Base-by-base conservation (phyloP, 2,797 vertebrate genomes). In the Tachyglossus aculeatus region DNA sequence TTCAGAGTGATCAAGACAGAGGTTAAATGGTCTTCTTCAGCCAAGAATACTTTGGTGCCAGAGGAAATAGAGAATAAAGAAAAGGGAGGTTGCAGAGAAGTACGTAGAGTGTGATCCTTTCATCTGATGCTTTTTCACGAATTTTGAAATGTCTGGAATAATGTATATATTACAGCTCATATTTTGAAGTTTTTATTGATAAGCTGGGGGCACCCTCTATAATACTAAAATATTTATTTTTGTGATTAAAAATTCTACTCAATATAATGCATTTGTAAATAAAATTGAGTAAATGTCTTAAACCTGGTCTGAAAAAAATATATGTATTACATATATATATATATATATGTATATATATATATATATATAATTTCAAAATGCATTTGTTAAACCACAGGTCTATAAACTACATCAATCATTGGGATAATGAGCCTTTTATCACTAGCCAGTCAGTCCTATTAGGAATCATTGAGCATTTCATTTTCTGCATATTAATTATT, bases 391-490 rank as follows among this genome's bases (percentile, higher is more conserved):
- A 19, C 31, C 25, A 18, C 25, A 48, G 16, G n/a, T 18, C 8
- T 48, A 16, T 48, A 31, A 29, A 15, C 31, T 29, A 14, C 31
- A 15, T 27, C 19, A 48, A 15, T 18, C 45, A 29, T 45, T 31
- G 9, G 15, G 11, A 48, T 10, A 48, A 29, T 48, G 25, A 27
- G 18, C 45, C 31, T 31, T 48, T 24, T 48, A 48, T 76, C 74
- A 86, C 75, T 13, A 76, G 14, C 22, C 39, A 38, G 7, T 52
- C 60, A 67, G 68, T 65, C 32, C 62, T 47, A 41, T 37, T 12
- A 68, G 53, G 67, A 8, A 59, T 21, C 70, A 5, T 70, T 29
- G 74, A 76, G 71, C 18, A 5, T 21, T 77, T 43, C 13, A 3
- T 5, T 22, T 44, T 24, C 4, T 68, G 62, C 14, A 41, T n/a